Base-by-base conservation (phyloP, 2,113 vertebrate genomes). In the Dinomys branickii region DNA sequence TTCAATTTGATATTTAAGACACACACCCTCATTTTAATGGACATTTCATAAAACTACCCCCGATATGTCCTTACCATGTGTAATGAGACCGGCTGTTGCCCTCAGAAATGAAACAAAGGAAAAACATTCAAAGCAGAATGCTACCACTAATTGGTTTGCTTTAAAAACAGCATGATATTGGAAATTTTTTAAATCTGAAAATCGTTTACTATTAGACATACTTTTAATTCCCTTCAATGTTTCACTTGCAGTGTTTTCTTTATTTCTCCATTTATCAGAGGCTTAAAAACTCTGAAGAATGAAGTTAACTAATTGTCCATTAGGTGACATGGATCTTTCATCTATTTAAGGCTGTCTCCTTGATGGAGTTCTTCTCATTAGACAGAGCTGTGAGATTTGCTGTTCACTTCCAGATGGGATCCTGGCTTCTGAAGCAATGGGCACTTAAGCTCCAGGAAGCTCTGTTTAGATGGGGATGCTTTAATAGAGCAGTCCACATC, bases 361-460 rank as follows among this genome's bases (percentile, higher is more conserved):
- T 89, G 95, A 95, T 96, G 91, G 44, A 90, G 58, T 78, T 97
- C 47, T 41, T 97, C 96, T 97, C 92, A 94, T 95, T 96, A 97
- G 93, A 88, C 41, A 82, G 94, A 95, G 38, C 83, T 96, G 73
- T 47, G 90, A 92, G 91, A 83, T 96, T 61, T 67, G 91, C 89
- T 38, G 17, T 71, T 69, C 73, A 85, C 35, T 87, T 3, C 85
- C 95, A 94, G 47, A 97, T 93, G 97, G 85, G 20, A 96, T 96
- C 38, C 97, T 98, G 97, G 35, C 86, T 71, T 98, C 73, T 91
- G 86, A 93, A 98, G 84, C 58, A 98, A 98, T 89, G 94, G 94
- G 61, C 96, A 96, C 90, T 98, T 98, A 98, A 98, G 91, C 95
- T 96, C 92, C 94, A 90, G 97, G 97, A 98, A 97, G 95, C 97